Base-by-base conservation (phyloP, 2,888 invertebrate species). In the Cordylochernes scorpioides region DNA sequence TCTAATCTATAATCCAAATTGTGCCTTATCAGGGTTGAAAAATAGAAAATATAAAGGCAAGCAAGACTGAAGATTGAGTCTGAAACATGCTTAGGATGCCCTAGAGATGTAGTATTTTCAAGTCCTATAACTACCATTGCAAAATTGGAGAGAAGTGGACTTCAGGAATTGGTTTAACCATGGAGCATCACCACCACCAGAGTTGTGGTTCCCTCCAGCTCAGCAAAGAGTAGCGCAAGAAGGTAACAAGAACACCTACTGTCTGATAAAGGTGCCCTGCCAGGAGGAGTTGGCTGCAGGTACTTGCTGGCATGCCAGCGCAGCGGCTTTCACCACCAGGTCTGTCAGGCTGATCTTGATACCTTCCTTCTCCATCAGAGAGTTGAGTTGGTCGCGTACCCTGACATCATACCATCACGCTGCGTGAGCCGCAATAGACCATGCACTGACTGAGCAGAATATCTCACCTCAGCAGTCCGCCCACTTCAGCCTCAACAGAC, bases 251-350 rank as follows among this genome's bases (percentile, higher is more conserved):
- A 32, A 38, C 5, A 62, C 69, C 62, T 55, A 86, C 78, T 86
- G 75, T 59, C 91, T 65, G 47, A 94, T 84, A 45, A 68, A 68
- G 5, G 70, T 63, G 31, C 77, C 88, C 68, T 86, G 68, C 91
- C 91, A 99, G 33, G 80, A 68, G 3, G 84, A 73, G 56, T 99
- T 99, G 6, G 73, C 75, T 46, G 82, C 71, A 0, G 91, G 91
- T 30, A 94, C 75, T 51, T 73, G 71, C 48, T 67, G 67, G 49
- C 73, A 77, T 4, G 91, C 78, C 39, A 72, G 60, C 3, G 88
- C 86, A 13, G 75, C 66, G 0, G 82, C 88, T 56, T 94, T 94
- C 29, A 94, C 70, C 29, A 94, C 69, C 47, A 94, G 84, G 57
- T 94, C 94, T 49, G 91, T 94, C 4, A 94, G 67, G 21, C 86